Percentiles rank a stretch among this genome's conserved stretches.
Conservation (phyloP, 2,888 invertebrate species). For the Acrobasis consociella region DNA sequence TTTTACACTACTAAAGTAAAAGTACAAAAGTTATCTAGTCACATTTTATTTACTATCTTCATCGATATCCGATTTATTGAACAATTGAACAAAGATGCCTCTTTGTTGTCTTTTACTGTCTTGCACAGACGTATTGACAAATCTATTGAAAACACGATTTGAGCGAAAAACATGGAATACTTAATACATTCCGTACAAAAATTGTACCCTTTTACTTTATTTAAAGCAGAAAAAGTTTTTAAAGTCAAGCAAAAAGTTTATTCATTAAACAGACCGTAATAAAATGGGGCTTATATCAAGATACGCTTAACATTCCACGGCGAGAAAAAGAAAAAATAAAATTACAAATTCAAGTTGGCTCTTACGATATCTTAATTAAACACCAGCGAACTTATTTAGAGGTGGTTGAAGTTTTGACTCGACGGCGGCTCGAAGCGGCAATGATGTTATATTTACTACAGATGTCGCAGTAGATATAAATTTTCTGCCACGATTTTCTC, state of each 20-base stretch:
- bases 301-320: constrained; percentile 14
- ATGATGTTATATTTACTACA: too few species aligned
- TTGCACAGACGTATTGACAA: not conserved
- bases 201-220: not conserved
- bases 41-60: not conserved
- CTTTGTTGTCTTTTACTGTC: not conserved
- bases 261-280: constrained; percentile 18
- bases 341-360: constrained; percentile 21
- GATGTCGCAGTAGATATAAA: too few species aligned
- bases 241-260: constrained; percentile 19
- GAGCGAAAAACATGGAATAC: not conserved
- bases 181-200: not conserved
- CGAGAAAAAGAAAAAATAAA: constrained; percentile 12
- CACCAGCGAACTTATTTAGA: constrained; percentile 29
- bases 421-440: constrained; percentile 42
- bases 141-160: not conserved
- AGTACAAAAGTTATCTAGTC: too few species aligned
- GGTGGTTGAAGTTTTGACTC: constrained; percentile 57
- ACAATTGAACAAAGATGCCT: not conserved
- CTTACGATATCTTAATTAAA: constrained; percentile 47
- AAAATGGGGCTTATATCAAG: constrained; percentile 20
- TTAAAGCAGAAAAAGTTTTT: not conserved
- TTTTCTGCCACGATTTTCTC: too few species aligned
- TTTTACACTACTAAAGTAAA: too few species aligned
- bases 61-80: not conserved